Evolutionary conservation across 2,888 invertebrate species (phyloP), one percentile per base, ranked within the genome.

Genomic region (Dolomedes plantarius): DNA sequence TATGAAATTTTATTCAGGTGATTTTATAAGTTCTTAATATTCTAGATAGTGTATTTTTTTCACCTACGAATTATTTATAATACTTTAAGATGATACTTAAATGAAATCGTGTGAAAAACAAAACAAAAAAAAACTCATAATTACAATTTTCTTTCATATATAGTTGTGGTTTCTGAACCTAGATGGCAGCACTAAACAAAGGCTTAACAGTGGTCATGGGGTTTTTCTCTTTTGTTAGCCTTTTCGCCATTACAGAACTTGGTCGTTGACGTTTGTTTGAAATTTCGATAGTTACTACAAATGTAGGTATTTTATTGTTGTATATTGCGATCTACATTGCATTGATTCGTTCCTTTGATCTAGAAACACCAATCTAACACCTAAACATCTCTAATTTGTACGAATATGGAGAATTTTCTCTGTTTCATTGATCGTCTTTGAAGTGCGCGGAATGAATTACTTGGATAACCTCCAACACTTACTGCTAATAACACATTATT

Each of bases 141-240:
- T n/a, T n/a, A n/a, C n/a, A n/a, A n/a, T n/a, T n/a, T n/a, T n/a
- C n/a, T n/a, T n/a, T n/a, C n/a, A n/a, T n/a, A n/a, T n/a, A n/a
- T n/a, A n/a, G n/a, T n/a, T n/a, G n/a, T n/a, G n/a, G n/a, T n/a
- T n/a, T n/a, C n/a, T n/a, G n/a, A n/a, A n/a, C n/a, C n/a, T 19
- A 56, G 68, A 69, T 69, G 68, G 68, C 68, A 69, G 68, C 68
- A 69, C 68, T 13, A 19, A 5, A 39, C 39, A 39, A 69, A 19
- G 39, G 27, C 27, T 9, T 27, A 23, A 23, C 36, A 32, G 13
- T 69, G 39, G 39, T 39, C 68, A 69, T 19, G n/a, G n/a, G n/a
- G n/a, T 67, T 67, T 67, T 67, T 67, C 27, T n/a, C 23, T 39
- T 16, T 39, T 36, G 39, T 19, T 69, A 39, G 32, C 23, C 27